Evolutionary conservation across 2,888 invertebrate genomes (phyloP).

Genomic region (Nipponacmea schrenckii): DNA sequence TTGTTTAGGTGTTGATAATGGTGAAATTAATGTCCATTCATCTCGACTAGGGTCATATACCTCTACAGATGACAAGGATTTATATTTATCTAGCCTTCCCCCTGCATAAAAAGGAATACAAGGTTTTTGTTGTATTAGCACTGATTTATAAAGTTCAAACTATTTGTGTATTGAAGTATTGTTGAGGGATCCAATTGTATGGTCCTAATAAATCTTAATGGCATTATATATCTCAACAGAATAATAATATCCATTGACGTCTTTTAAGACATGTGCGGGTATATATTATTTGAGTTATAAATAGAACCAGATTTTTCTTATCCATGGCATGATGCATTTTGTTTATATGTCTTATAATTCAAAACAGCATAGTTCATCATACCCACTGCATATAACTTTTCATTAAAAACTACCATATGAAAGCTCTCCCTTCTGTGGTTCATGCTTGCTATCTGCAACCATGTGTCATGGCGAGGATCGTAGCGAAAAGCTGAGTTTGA

Average conservation of each 20-base stretch:
- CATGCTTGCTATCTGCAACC: slow-evolving; percentile 52
- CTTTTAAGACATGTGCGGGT: too few species aligned
- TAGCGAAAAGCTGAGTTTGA: slow-evolving; percentile 41
- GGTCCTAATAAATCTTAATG: too few species aligned
- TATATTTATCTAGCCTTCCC: slow-evolving; percentile 41
- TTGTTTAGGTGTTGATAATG: slow-evolving; percentile 41
- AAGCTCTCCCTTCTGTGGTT: slow-evolving; percentile 48
- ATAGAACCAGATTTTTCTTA: too few species aligned
- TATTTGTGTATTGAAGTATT: too few species aligned
- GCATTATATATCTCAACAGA: too few species aligned
- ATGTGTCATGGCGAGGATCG: slow-evolving; percentile 44
- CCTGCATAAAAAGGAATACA: slow-evolving; percentile 33
- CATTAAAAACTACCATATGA: slow-evolving; percentile 44
- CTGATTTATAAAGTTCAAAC: too few species aligned
- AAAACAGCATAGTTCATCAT: neutral
- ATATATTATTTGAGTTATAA: too few species aligned
- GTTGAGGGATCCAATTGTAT: too few species aligned
- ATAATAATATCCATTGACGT: too few species aligned
- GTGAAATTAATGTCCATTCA: slow-evolving; percentile 46
- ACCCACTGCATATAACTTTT: slow-evolving; percentile 49
- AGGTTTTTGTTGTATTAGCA: neutral
- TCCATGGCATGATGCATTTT: too few species aligned
- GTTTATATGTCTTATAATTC: too few species aligned
- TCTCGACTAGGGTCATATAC: slow-evolving; percentile 48
- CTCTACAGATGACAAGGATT: slow-evolving; percentile 48